Percentiles rank a stretch among this genome's conserved stretches.
Conservation (phyloP, 2,797 vertebrate genomes). For the Scolopax bukidnonensis region DNA sequence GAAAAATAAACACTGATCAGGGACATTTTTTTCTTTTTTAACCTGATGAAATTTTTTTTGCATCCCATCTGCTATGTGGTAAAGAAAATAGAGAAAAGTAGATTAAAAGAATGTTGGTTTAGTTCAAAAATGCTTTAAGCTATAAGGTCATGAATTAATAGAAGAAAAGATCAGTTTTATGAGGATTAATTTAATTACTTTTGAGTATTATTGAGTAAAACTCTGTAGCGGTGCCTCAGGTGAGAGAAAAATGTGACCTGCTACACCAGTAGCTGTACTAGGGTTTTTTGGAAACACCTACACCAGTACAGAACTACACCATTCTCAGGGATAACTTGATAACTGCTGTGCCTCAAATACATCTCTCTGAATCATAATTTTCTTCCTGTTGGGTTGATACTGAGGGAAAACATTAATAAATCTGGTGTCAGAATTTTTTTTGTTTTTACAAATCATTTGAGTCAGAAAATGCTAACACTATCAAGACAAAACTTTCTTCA, state of each 20-base stretch:
- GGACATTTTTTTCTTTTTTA: not conserved
- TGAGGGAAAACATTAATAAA: not conserved
- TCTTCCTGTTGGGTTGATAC: not conserved
- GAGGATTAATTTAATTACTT: not conserved
- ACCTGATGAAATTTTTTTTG: not conserved
- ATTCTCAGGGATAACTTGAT: not conserved
- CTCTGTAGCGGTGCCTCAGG: not conserved
- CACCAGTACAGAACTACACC: not conserved
- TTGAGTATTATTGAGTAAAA: not conserved
- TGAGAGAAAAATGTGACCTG: not conserved
- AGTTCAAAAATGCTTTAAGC: not conserved
- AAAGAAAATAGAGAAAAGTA: not conserved
- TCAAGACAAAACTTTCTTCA: not conserved
- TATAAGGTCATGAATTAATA: not conserved
- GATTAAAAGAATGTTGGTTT: not conserved
- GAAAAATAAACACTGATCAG: constrained; percentile 20
- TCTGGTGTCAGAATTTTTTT: not conserved
- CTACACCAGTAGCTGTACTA: accelerated
- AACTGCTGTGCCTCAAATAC: not conserved
- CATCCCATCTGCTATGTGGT: not conserved
- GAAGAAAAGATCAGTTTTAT: not conserved
- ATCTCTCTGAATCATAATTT: not conserved
- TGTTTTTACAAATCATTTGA: not conserved
- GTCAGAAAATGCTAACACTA: not conserved
- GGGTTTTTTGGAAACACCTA: not conserved